phyloP scores from a whole-genome alignment of 2,888 invertebrate species.

The Cheilosia vulpina region DNA sequence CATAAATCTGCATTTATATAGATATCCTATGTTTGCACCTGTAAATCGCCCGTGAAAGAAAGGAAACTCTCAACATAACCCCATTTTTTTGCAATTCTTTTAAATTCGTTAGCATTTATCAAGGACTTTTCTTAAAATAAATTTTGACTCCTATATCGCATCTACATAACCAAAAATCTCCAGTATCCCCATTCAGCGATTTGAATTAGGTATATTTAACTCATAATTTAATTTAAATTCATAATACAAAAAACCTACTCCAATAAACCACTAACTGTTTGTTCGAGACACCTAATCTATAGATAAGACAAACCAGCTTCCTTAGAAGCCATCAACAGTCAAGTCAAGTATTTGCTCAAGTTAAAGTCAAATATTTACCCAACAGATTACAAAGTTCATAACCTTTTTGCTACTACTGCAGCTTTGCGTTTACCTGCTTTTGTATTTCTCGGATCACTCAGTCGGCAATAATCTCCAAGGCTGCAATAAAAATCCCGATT shows the following conservation, averaged over 20 bases:
- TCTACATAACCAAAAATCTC: too few species aligned
- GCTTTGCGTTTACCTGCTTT: conserved; percentile 88
- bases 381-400: conserved; percentile 44
- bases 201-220: too few species aligned
- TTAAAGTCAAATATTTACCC: conserved; percentile 42
- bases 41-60: too few species aligned
- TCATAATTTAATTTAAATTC: too few species aligned
- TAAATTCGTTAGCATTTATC: too few species aligned
- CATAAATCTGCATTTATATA: too few species aligned
- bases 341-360: conserved; percentile 16
- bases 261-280: not conserved
- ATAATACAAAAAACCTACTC: not conserved
- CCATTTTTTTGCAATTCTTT: too few species aligned
- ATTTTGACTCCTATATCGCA: too few species aligned
- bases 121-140: too few species aligned
- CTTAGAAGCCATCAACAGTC: conserved; percentile 9
- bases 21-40: too few species aligned
- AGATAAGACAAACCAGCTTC: not conserved
- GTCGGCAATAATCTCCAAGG: conserved; percentile 89
- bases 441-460: conserved; percentile 91
- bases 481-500: conserved; percentile 92
- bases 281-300: not conserved
- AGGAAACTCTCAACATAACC: too few species aligned
- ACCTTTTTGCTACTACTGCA: not conserved
- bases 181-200: too few species aligned